Percentiles rank a stretch among this genome's conserved stretches.
phyloP scores from a whole-genome alignment of 1,140 invertebrate genomes.

The Elysia chlorotica region DNA sequence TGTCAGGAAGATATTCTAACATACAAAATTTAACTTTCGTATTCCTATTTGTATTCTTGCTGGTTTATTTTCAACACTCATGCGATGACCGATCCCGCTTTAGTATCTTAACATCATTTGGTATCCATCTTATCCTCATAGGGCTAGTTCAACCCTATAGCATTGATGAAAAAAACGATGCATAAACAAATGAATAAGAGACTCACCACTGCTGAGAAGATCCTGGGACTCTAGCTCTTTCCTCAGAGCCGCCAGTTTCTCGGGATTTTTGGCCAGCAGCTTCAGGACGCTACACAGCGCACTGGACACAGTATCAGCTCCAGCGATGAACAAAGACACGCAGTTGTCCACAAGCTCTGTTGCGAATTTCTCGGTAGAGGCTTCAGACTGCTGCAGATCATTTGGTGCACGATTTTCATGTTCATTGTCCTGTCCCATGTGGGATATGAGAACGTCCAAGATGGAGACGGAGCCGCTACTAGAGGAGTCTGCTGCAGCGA shows the following conservation, averaged over 20 bases:
- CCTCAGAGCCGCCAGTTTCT: constrained; percentile 28
- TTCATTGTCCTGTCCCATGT: not conserved
- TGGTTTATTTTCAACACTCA: no score
- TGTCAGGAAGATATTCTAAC: no score
- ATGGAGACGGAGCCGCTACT: constrained; percentile 6
- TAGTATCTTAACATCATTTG: no score
- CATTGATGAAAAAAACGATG: no score
- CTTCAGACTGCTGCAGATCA: no score
- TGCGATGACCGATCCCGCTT: no score
- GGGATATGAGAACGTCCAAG: constrained; percentile 1
- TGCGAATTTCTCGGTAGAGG: not conserved
- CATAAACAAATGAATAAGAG: no score
- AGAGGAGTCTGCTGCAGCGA: not conserved
- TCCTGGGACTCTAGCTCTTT: constrained; percentile 30
- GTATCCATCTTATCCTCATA: no score
- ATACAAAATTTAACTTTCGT: no score
- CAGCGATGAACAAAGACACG: constrained; percentile 33
- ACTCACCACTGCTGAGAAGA: constrained; percentile 13
- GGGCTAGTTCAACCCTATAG: no score
- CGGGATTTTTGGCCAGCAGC: constrained; percentile 29
- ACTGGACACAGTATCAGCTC: constrained; percentile 29
- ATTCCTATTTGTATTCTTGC: no score
- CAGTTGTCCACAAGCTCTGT: constrained; percentile 26
- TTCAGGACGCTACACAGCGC: constrained; percentile 26
- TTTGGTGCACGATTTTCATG: no score